These are phyloP conservation scores for Psilopsiagon aymara DNA, from an alignment of 2,113 vertebrate species.

Conservation along the genomic window DNA sequence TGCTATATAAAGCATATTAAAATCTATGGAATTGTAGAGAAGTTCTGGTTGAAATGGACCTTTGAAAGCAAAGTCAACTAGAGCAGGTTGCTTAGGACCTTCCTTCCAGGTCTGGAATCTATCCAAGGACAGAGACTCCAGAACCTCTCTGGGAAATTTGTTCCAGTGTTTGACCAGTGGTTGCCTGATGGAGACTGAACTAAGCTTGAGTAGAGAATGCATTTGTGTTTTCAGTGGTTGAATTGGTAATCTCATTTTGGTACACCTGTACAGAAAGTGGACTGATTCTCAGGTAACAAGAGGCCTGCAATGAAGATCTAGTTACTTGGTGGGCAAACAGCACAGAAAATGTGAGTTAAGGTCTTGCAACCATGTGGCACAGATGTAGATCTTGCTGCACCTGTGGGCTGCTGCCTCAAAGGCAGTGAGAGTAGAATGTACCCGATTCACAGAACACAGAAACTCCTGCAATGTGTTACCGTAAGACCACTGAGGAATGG, in stretches of 20 bases:
- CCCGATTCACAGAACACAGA: neutral
- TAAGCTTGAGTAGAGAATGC: neutral
- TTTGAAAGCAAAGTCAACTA: neutral
- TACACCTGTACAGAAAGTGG: neutral
- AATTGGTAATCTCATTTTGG: neutral
- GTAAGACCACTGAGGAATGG: neutral
- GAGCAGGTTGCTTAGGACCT: neutral
- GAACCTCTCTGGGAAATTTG: neutral
- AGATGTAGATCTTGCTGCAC: neutral
- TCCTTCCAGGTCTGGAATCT: neutral
- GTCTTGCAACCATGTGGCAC: accelerated
- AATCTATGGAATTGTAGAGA: neutral
- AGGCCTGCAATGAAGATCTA: neutral
- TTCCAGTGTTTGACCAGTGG: neutral
- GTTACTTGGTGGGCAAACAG: neutral
- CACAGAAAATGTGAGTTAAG: neutral
- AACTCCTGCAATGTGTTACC: neutral
- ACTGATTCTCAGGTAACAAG: neutral
- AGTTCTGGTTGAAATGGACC: neutral
- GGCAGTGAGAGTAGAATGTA: neutral
- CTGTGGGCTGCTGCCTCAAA: neutral
- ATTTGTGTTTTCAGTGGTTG: neutral
- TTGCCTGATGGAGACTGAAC: neutral
- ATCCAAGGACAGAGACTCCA: neutral
- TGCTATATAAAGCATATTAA: neutral